Base-by-base conservation (phyloP, 2,113 vertebrate species). In the Scomber scombrus region DNA sequence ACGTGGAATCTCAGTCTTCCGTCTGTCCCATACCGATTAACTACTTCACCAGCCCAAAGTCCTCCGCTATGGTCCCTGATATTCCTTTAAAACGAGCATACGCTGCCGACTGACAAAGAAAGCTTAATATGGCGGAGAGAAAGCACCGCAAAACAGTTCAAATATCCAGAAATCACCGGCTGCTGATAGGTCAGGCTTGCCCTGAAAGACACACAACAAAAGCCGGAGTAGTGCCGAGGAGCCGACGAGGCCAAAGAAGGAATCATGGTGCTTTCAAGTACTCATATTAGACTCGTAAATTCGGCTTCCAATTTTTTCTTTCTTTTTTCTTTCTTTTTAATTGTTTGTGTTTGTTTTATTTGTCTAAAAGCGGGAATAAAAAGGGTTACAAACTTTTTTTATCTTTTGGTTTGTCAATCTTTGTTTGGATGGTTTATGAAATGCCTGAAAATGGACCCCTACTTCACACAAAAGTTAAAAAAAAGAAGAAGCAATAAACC, bases 1-100 rank as follows among this genome's bases (percentile, higher is more conserved):
- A 52, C 75, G 83, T 63, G 61, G 75, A 92, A 74, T 82, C 88
- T 92, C 89, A 89, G 90, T 88, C 64, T 43, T 86, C 85, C 62
- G 79, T 76, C 71, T 68, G 93, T 93, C 94, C 92, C 93, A 91
- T 93, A 79, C 78, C 86, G 89, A 89, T 73, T 52, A 70, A 91
- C 85, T 88, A 87, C 78, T 84, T 82, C 81, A 23, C 73, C 84
- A 70, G 71, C 66, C 43, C 78, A 52, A 84, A 90, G 79, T 91
- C 83, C 79, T 85, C 71, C 80, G 65, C 63, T 4, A 56, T 67
- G 73, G 70, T 72, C 54, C 70, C 21, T 3, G 57, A n/a, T 51
- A 26, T 55, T 63, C 69, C 74, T 19, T 34, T 7, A n/a, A 11
- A 69, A 46, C 67, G 50, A 69, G 23, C 62, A 81, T 26, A 13